A percentile compares a stretch with the other conserved stretches of the same genome.
Conservation (phyloP, 1,140 invertebrate genomes). For the Nebria ingens region DNA sequence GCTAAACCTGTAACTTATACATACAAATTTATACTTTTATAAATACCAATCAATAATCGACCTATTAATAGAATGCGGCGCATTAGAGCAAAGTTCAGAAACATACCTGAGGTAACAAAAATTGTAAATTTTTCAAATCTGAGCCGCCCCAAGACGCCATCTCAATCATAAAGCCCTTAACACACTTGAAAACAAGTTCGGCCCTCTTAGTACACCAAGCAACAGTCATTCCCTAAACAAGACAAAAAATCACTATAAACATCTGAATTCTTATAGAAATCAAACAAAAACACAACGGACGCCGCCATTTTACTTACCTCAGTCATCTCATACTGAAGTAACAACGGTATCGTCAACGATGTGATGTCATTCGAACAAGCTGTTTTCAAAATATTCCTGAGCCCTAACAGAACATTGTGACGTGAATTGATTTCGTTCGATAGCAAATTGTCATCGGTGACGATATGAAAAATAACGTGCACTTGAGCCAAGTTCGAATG, state of each 20-base stretch:
- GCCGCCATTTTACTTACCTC: constrained; percentile 54
- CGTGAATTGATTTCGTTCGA: constrained; percentile 86
- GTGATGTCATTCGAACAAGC: constrained; percentile 89
- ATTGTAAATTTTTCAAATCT: constrained; percentile 79
- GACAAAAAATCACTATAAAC: neutral
- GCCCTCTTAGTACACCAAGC: constrained; percentile 92
- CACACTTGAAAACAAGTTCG: constrained; percentile 95
- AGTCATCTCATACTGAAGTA: constrained; percentile 87
- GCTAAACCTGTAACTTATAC: no score
- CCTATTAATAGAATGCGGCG: no score
- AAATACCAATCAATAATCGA: no score
- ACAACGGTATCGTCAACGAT: constrained; percentile 83
- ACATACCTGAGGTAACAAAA: constrained; percentile 63
- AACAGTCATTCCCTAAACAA: constrained; percentile 82
- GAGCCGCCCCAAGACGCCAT: constrained; percentile 87
- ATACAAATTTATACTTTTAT: no score
- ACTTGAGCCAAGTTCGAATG: constrained; percentile 94
- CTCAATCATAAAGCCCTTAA: constrained; percentile 99
- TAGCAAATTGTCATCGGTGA: constrained; percentile 64
- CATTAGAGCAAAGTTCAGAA: no score
- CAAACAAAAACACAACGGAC: neutral
- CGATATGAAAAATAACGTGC: constrained; percentile 91
- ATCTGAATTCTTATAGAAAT: neutral
- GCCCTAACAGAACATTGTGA: constrained; percentile 88
- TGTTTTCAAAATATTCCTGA: constrained; percentile 90